Evolutionary conservation across 2,888 invertebrate genomes (phyloP), one percentile per base, ranked within the genome.

Genomic region (Lycaena phlaeas): DNA sequence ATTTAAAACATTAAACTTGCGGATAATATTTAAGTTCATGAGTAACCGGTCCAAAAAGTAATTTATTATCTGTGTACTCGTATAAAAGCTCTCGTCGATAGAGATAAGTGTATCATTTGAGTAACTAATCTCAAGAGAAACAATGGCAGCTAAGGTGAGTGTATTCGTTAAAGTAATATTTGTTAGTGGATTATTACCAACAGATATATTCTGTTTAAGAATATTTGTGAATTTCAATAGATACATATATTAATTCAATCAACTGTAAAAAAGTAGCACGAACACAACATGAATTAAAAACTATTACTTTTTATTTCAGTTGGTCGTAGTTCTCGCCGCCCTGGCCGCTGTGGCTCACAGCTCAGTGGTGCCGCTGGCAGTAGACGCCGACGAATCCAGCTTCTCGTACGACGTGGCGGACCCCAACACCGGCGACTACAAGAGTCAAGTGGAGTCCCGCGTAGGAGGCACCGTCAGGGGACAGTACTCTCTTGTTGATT

Each of bases 341-440:
- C 53, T 77, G 48, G 69, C 68, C 53, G 74, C 72, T 52, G 64
- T 61, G 50, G 73, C 70, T 50, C 77, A 74, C 48, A 59, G 70
- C 60, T 77, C 77, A 44, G 87, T 85, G 51, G 77, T 82, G 59
- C 85, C 85, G 51, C 72, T 86, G 50, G 85, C 49, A 15, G 43
- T 45, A 38, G 71, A 68, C 68, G 50, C 56, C 40, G 72, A 77
- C 57, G 64, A 64, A 53, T 56, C 68, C 44, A 81, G 81, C 61
- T 87, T 82, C 68, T 60, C 79, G 0, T 87, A 87, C 59, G 76
- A 82, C 43, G 84, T 87, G 15, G 81, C 86, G 27, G 87, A 87
- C 58, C 74, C 81, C 52, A 65, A 70, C 61, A 87, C 87, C 48
- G 87, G 87, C 11, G 87, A 87, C 69, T 77, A 57, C 67, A 87